Evolutionary conservation across 2,113 vertebrate species (phyloP), one percentile per base, ranked within the genome.

Genomic region (Podilymbus podiceps): DNA sequence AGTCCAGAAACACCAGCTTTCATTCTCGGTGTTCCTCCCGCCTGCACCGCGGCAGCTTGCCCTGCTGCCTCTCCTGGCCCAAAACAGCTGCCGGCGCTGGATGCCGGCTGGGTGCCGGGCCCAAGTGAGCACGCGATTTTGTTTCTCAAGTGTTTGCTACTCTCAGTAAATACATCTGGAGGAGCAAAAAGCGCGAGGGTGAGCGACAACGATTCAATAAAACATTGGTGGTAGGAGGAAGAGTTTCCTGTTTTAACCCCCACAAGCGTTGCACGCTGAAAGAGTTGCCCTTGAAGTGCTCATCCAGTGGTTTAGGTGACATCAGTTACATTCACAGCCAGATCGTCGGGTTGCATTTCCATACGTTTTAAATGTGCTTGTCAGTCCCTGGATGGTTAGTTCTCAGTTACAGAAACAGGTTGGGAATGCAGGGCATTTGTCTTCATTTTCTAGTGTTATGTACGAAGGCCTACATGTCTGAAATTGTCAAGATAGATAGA

Each of bases 361-460:
- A 21, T 79, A 24, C 9, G 15, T 84, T 79, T 88, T 81, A 75
- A 93, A 58, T 63, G 23, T 63, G 24, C 27, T 64, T 72, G 15
- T 78, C 56, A 53, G 78, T 80, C 35, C 44, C 62, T 88, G 67
- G 42, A 50, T 89, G 50, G 42, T 64, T 93, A 75, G 58, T 93
- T 94, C 71, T 91, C 90, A 66, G 6, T 72, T 90, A 33, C n/a
- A 79, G 60, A 40, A 72, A 24, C 0, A 8, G 35, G 83, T 49
- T 78, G 50, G 67, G 71, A 93, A 92, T 93, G 77, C 71, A 86
- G 11, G 62, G 67, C 52, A 75, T 79, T 83, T 85, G 33, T 68
- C 47, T 90, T 94, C 5, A 1, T 53, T 93, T 81, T 89, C 67
- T 85, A 55, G 40, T 40, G 25, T 75, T 87, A n/a, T 25, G 9